phyloP scores from a whole-genome alignment of 2,888 invertebrate species.

The Melangyna quadrimaculata region DNA sequence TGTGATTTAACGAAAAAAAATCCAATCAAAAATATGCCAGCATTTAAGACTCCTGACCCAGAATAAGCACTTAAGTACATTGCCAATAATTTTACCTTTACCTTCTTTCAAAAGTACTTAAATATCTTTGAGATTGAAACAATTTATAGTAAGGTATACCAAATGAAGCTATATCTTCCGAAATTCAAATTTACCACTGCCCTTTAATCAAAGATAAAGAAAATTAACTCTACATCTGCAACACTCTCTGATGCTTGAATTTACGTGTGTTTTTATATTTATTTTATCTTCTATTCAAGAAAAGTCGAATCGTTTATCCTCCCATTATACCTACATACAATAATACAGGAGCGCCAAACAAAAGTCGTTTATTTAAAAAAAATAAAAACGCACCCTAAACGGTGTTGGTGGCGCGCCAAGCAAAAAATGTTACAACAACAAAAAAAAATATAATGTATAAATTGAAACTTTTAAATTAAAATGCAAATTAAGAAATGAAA shows the following conservation, averaged over 20 bases:
- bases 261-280: not conserved
- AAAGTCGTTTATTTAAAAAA: conserved; percentile 9
- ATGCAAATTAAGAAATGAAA: conserved; percentile 71
- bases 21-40: not conserved
- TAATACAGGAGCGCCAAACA: not conserved
- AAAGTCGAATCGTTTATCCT: conserved; percentile 11
- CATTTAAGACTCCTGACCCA: not conserved
- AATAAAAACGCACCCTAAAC: conserved; percentile 14
- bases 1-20: not conserved
- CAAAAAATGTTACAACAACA: not conserved
- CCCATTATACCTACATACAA: conserved; percentile 15
- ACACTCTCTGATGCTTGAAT: not conserved
- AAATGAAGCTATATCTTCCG: not conserved
- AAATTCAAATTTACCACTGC: conserved; percentile 17
- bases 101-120: not conserved
- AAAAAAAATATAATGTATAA: not conserved
- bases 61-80: not conserved
- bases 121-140: not conserved
- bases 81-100: not conserved
- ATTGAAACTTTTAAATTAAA: conserved; percentile 65
- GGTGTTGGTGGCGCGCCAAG: not conserved
- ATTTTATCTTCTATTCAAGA: not conserved
- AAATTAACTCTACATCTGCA: conserved; percentile 15
- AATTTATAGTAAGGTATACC: not conserved
- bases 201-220: conserved; percentile 32